Evolutionary conservation across 2,888 invertebrate species (phyloP).

Genomic region (Troides aeacus): DNA sequence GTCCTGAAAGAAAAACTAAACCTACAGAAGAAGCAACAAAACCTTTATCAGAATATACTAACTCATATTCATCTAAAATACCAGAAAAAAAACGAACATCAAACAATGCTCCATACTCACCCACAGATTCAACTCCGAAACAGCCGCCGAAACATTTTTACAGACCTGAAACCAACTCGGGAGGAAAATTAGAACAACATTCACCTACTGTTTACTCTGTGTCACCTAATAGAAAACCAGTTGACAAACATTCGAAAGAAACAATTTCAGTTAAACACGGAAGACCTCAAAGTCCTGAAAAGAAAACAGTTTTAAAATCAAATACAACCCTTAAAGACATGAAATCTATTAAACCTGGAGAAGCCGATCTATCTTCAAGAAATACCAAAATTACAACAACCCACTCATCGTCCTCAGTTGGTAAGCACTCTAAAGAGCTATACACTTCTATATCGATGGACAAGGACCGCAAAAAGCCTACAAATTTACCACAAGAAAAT

Average conservation of each 20-base stretch:
- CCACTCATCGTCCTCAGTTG: slow-evolving; percentile 32
- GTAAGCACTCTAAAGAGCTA: slow-evolving; percentile 31
- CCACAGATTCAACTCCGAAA: slow-evolving; percentile 8
- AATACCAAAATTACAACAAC: slow-evolving; percentile 24
- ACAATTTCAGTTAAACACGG: slow-evolving; percentile 17
- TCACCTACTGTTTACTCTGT: slow-evolving; percentile 2
- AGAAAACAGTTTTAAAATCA: slow-evolving; percentile 18
- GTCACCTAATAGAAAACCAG: slow-evolving; percentile 6
- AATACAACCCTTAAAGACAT: slow-evolving; percentile 15
- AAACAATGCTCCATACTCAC: slow-evolving; percentile 1
- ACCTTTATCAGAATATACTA: background rate
- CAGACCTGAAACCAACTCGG: slow-evolving; percentile 9
- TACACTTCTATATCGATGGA: slow-evolving; percentile 30
- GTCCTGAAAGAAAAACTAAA: slow-evolving; percentile 40
- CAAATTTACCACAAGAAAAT: slow-evolving; percentile 28
- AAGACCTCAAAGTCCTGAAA: slow-evolving; percentile 31
- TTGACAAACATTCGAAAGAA: slow-evolving; percentile 19
- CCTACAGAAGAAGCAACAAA: slow-evolving; percentile 3
- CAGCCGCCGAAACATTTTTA: slow-evolving; percentile 20
- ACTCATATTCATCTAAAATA: slow-evolving; percentile 5
- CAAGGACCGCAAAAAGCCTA: slow-evolving; percentile 38
- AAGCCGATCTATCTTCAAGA: slow-evolving; percentile 21
- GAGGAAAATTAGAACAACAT: slow-evolving; percentile 14
- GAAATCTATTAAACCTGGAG: slow-evolving; percentile 19
- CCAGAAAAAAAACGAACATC: slow-evolving; percentile 6